phyloP scores from a whole-genome alignment of 2,113 vertebrate species.

The Catharus minimus region DNA sequence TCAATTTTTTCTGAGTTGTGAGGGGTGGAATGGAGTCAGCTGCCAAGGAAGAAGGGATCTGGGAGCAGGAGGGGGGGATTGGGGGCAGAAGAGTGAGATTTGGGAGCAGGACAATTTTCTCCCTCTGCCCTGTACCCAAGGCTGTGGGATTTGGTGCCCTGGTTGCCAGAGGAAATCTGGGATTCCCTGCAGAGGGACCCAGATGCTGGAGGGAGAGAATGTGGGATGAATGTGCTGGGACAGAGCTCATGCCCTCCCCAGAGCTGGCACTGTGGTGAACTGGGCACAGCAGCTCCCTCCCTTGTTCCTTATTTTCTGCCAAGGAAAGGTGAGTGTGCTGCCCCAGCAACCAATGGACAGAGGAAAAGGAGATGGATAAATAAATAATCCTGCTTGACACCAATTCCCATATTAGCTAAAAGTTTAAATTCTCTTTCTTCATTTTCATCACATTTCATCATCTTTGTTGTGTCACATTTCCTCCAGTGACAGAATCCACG shows the following conservation, averaged over 20 bases:
- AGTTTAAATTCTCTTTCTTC: background rate
- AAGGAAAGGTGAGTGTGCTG: background rate
- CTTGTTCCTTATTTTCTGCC: background rate
- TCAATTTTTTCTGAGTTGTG: accelerated
- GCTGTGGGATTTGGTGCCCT: background rate
- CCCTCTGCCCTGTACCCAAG: background rate
- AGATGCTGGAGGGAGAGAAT: accelerated
- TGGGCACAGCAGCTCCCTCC: background rate
- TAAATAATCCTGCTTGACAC: background rate
- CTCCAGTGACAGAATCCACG: background rate
- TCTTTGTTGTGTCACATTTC: background rate
- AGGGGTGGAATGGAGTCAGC: background rate
- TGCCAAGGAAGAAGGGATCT: background rate
- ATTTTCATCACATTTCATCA: accelerated
- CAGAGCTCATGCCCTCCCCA: background rate
- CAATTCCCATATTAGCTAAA: background rate
- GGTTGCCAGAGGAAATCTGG: background rate
- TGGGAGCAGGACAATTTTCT: background rate
- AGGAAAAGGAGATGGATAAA: background rate
- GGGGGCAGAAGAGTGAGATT: background rate
- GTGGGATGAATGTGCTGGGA: background rate
- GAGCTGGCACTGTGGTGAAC: background rate
- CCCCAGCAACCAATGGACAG: background rate
- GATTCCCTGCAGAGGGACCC: background rate
- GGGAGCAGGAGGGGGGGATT: background rate